A percentile compares a stretch with the other conserved stretches of the same genome.
Conservation (phyloP, 1,140 invertebrate genomes). For the Pogonomyrmex barbatus region DNA sequence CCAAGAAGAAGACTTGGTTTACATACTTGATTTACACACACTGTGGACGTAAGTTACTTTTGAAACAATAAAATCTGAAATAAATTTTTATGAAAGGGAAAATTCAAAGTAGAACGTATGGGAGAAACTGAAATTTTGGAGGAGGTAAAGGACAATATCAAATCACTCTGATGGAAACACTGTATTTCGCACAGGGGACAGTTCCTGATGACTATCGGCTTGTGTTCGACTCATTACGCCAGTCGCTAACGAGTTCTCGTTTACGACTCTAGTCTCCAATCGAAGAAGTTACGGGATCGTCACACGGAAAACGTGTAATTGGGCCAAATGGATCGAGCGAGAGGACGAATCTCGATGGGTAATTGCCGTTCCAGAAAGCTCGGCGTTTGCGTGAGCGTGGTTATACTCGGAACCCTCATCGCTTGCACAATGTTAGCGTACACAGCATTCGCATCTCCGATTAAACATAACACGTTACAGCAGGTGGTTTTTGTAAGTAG, state of each 20-base stretch:
- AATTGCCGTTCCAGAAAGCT: slow-evolving; percentile 70
- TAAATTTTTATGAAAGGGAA: too few relatives aligned
- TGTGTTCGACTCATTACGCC: slow-evolving; percentile 10
- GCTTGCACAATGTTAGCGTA: slow-evolving; percentile 76
- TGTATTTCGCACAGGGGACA: neutral
- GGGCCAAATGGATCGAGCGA: slow-evolving; percentile 63
- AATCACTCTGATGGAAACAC: too few relatives aligned
- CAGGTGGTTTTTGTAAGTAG: slow-evolving; percentile 82
- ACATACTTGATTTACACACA: too few relatives aligned
- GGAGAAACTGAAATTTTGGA: too few relatives aligned
- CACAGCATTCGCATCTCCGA: slow-evolving; percentile 71
- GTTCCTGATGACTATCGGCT: neutral
- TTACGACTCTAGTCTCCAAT: slow-evolving; percentile 35
- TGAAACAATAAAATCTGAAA: too few relatives aligned
- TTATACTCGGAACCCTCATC: slow-evolving; percentile 74
- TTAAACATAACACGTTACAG: slow-evolving; percentile 38
- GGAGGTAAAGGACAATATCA: too few relatives aligned
- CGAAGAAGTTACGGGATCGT: slow-evolving; percentile 16
- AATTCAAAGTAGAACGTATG: too few relatives aligned
- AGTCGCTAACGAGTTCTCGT: slow-evolving; percentile 19
- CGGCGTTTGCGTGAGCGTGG: slow-evolving; percentile 70
- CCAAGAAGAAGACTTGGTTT: too few relatives aligned
- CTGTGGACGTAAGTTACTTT: too few relatives aligned
- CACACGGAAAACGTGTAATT: slow-evolving; percentile 25
- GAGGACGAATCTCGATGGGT: neutral